These are phyloP conservation scores for Drosophila tanythrix DNA, from an alignment of 2,888 invertebrate species.

Conservation along the genomic window DNA sequence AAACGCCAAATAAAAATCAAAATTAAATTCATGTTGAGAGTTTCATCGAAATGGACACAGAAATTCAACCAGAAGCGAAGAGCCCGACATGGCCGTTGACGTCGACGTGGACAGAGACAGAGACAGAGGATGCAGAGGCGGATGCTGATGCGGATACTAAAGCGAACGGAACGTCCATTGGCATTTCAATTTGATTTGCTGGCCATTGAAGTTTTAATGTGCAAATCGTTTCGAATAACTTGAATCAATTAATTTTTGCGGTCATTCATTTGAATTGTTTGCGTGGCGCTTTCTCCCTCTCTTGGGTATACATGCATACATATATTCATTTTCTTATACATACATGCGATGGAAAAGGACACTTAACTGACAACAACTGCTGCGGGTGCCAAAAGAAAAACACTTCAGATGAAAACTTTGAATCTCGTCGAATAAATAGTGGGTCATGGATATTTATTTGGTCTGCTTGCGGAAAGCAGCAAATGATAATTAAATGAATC, in stretches of 20 bases:
- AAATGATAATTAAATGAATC: constrained; percentile 5
- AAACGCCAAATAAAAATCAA: constrained; percentile 74
- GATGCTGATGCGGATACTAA: constrained; percentile 37
- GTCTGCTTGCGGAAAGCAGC: neutral
- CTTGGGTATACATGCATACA: neutral
- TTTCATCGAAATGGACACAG: constrained; percentile 38
- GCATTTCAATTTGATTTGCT: constrained; percentile 76
- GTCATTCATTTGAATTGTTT: constrained; percentile 45
- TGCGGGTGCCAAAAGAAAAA: neutral
- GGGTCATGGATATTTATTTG: neutral
- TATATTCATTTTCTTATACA: neutral
- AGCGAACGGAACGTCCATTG: constrained; percentile 44
- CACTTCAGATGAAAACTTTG: constrained; percentile 3
- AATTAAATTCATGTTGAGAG: constrained; percentile 73
- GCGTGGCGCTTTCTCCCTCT: neutral
- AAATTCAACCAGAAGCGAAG: neutral
- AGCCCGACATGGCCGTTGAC: neutral
- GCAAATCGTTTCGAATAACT: constrained; percentile 76
- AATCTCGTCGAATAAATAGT: constrained; percentile 1
- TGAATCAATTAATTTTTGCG: constrained; percentile 74
- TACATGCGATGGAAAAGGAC: neutral
- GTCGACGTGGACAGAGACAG: neutral
- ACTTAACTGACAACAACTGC: neutral
- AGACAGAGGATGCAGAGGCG: neutral
- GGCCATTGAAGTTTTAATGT: constrained; percentile 64